phyloP scores from a whole-genome alignment of 2,113 vertebrate genomes.

The Syngnathoides biaculeatus region DNA sequence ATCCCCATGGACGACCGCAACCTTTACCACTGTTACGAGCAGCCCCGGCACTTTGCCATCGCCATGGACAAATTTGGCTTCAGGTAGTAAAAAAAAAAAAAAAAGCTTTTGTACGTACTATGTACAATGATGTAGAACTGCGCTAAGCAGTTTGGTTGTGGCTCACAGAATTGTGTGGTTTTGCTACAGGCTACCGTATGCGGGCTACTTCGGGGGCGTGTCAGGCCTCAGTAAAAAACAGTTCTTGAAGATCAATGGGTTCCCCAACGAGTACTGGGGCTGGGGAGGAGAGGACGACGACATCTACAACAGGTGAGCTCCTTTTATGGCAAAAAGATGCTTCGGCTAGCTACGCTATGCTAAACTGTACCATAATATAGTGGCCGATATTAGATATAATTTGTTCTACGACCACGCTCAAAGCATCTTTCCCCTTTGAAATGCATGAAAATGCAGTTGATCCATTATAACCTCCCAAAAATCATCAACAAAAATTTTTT shows the following conservation, averaged over 20 bases:
- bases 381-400: conserved; percentile 10
- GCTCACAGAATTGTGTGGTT: background rate
- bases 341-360: background rate
- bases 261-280: conserved; percentile 99
- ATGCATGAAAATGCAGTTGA: too few species aligned
- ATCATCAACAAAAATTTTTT: too few species aligned
- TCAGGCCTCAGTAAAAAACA: conserved; percentile 96
- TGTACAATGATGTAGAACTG: background rate
- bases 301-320: conserved; percentile 93
- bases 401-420: too few species aligned
- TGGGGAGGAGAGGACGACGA: conserved; percentile 99
- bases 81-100: too few species aligned
- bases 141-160: background rate
- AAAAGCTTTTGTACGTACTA: background rate
- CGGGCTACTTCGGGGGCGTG: conserved; percentile 95
- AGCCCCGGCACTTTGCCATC: conserved; percentile 94
- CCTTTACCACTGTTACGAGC: conserved; percentile 96
- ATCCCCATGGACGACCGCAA: conserved; percentile 99
- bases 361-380: background rate
- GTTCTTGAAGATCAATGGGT: conserved; percentile 98
- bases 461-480: too few species aligned
- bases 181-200: conserved; percentile 85
- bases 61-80: conserved; percentile 89
- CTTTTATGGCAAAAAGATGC: background rate
- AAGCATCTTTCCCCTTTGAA: too few species aligned